Percentiles rank a stretch among this genome's conserved stretches.
Evolutionary conservation across 2,113 vertebrate genomes (phyloP).

Genomic region (Pygoscelis antarcticus): DNA sequence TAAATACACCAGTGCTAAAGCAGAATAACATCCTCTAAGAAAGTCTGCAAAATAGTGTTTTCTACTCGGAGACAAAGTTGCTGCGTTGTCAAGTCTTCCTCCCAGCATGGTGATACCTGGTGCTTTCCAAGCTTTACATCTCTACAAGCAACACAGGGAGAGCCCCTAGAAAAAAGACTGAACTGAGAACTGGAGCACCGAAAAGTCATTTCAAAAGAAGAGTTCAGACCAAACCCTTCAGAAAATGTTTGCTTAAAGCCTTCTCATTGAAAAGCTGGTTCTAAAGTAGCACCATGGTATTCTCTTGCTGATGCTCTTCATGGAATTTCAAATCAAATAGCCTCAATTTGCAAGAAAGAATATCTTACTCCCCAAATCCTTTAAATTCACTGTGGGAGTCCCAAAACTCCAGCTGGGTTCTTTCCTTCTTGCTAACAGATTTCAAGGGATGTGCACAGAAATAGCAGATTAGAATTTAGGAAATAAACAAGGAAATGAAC

Average conservation of each 20-base stretch:
- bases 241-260: not conserved
- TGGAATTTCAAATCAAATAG: slow-evolving; percentile 17
- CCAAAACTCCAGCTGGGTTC: not conserved
- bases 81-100: not conserved
- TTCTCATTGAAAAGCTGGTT: not conserved
- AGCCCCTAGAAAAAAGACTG: not conserved
- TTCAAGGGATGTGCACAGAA: slow-evolving; percentile 27
- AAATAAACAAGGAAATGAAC: not conserved
- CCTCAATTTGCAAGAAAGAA: not conserved
- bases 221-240: not conserved
- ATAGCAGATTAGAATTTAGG: not conserved
- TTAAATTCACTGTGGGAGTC: not conserved
- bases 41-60: not conserved
- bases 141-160: not conserved
- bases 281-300: not conserved
- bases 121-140: not conserved
- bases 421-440: not conserved
- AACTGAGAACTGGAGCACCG: not conserved
- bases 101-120: not conserved
- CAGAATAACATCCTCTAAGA: not conserved
- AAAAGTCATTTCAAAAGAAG: not conserved
- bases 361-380: not conserved
- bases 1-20: not conserved
- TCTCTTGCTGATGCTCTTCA: not conserved
- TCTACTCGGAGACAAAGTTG: not conserved